A percentile compares a stretch with the other conserved stretches of the same genome.
phyloP scores from a whole-genome alignment of 2,888 invertebrate species.

The Chironomus tentans region DNA sequence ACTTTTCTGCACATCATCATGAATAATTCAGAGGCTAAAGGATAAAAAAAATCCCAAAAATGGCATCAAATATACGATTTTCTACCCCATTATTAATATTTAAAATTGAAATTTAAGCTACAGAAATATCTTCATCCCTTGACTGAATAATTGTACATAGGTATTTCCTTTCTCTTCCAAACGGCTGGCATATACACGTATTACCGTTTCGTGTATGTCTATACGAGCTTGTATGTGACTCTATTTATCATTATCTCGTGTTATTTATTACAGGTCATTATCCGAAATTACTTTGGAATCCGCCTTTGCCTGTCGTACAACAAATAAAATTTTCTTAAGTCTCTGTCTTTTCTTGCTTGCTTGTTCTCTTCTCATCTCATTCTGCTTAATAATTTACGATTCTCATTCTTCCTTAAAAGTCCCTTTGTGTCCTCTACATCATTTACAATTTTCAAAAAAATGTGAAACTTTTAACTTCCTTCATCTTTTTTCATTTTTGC shows the following conservation, averaged over 20 bases:
- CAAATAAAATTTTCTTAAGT: not conserved
- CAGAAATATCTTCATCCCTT: no score
- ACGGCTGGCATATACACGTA: not conserved
- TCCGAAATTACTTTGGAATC: constrained; percentile 5
- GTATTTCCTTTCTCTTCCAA: no score
- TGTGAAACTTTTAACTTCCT: not conserved
- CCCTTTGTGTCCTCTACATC: no score
- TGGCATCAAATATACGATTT: no score
- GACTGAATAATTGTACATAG: no score
- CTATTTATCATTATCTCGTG: not conserved
- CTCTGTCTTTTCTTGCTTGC: no score
- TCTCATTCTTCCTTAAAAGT: not conserved
- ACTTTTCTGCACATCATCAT: no score
- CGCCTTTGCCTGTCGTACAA: not conserved
- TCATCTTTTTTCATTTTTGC: not conserved
- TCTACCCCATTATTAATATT: no score
- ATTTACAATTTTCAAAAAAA: no score
- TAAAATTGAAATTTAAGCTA: no score
- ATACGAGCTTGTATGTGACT: not conserved
- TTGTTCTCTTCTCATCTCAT: not conserved
- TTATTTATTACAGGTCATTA: constrained; percentile 8
- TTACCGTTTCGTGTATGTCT: not conserved
- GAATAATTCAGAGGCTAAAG: no score
- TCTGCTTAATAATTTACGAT: not conserved
- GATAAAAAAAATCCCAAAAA: no score